Conservation (phyloP, 2,797 vertebrate genomes). For the Stomatorhinus walkeri region DNA sequence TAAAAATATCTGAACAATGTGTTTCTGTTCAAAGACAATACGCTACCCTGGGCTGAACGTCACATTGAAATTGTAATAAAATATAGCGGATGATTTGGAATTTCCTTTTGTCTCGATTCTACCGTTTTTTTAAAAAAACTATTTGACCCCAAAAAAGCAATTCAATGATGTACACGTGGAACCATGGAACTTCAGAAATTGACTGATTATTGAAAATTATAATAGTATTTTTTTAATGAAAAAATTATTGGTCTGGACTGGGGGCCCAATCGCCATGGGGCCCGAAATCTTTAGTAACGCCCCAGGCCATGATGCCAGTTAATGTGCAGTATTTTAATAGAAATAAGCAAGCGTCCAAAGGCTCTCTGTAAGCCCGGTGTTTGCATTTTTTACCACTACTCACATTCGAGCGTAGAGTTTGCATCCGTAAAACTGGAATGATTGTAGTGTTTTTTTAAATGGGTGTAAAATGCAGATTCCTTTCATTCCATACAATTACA, state of each 20-base stretch:
- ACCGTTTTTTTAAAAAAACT: not conserved
- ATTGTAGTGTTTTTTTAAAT: not conserved
- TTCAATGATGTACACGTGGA: not conserved
- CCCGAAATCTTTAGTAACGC: not conserved
- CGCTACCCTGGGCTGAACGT: too few relatives aligned
- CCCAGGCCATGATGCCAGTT: not conserved
- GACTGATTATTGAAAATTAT: not conserved
- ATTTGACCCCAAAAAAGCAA: not conserved
- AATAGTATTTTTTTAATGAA: not conserved
- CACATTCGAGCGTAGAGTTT: not conserved
- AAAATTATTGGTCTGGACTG: not conserved
- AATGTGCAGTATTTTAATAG: not conserved
- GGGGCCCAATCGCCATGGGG: not conserved
- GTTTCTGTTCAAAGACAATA: too few relatives aligned
- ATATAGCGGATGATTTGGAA: too few relatives aligned
- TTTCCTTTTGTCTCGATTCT: too few relatives aligned
- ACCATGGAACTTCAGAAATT: not conserved
- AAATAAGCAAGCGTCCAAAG: not conserved
- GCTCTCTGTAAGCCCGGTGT: not conserved
- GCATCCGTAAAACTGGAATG: not conserved
- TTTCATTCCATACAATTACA: not conserved
- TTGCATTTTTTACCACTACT: not conserved
- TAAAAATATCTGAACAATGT: too few relatives aligned
- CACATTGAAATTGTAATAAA: too few relatives aligned
- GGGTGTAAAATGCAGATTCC: not conserved